Base-by-base conservation (phyloP, 2,113 vertebrate genomes). In the Rhynchomys soricoides region DNA sequence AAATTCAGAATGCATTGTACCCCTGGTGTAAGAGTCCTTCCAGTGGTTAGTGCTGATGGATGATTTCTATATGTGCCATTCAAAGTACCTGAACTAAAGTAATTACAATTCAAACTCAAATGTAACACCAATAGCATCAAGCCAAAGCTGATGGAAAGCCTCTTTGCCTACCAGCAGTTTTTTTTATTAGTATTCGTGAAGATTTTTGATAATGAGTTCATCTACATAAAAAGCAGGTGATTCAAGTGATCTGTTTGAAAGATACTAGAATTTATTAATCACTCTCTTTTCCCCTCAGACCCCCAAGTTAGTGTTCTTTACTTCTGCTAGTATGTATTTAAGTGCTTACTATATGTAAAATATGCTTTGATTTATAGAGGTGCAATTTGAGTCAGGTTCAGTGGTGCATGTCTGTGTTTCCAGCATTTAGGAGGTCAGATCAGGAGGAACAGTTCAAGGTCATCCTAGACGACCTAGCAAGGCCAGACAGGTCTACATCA, bases 191-290 rank as follows among this genome's bases (percentile, higher is more conserved):
- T 90, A 17, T 68, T 96, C 24, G 68, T 94, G 68, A 70, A 40
- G n/a, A 9, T 74, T 75, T 95, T 77, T 89, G 45, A 64, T 90
- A 73, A 71, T 92, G 24, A 81, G n/a, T 40, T 95, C 94, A 94
- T 62, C 31, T 22, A 90, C 62, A 74, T 86, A 57, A 92, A 92
- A 90, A 90, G 24, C 24, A 92, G 81, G 26, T 89, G n/a, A 40
- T 66, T 96, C 40, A 93, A 92, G 40, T 82, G 91, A 94, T 86
- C 37, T 73, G 16, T 73, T 94, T 81, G 37, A 95, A 34, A 74
- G n/a, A 70, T n/a, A 62, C 11, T 86, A 48, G 16, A 21, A 73
- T 94, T 97, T 92, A 86, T 17, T 94, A 48, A 40, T 73, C 22
- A 87, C 86, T 94, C 1, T 57, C 66, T 62, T 57, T 89, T 7